A percentile compares a stretch with the other conserved stretches of the same genome.
Conservation (phyloP, 2,797 vertebrate genomes). For the Urosaurus nigricauda region DNA sequence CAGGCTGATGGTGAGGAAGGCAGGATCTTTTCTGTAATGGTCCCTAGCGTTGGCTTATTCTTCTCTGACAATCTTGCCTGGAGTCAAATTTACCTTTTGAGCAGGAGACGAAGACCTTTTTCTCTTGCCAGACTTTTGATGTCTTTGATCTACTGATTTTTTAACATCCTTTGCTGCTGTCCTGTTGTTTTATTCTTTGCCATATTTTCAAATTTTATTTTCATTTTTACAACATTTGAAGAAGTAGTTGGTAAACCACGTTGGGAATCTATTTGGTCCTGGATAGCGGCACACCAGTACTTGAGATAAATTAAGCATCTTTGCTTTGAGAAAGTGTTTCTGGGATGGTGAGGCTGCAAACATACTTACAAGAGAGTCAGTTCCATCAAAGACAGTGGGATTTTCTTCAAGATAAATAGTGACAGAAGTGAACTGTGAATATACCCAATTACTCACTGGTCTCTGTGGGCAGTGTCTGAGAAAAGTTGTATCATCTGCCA, state of each 20-base stretch:
- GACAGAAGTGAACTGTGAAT: neutral
- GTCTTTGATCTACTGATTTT: neutral
- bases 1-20: neutral
- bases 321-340: too few relatives aligned
- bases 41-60: neutral
- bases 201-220: neutral
- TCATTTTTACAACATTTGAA: neutral
- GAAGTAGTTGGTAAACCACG: too few relatives aligned
- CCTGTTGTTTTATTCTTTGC: neutral
- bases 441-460: neutral
- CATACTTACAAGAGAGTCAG: neutral
- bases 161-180: neutral
- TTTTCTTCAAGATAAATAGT: neutral
- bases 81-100: neutral
- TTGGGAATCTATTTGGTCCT: neutral
- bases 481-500: neutral
- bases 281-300: neutral
- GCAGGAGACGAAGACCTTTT: neutral
- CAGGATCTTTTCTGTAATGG: neutral
- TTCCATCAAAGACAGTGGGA: neutral
- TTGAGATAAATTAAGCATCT: neutral
- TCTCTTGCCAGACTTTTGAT: neutral
- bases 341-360: neutral
- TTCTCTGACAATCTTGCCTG: neutral
- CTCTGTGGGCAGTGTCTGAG: neutral